Percentiles rank a stretch among this genome's conserved stretches.
Conservation (phyloP, 2,113 vertebrate species). For the Tetraodon nigroviridis region DNA sequence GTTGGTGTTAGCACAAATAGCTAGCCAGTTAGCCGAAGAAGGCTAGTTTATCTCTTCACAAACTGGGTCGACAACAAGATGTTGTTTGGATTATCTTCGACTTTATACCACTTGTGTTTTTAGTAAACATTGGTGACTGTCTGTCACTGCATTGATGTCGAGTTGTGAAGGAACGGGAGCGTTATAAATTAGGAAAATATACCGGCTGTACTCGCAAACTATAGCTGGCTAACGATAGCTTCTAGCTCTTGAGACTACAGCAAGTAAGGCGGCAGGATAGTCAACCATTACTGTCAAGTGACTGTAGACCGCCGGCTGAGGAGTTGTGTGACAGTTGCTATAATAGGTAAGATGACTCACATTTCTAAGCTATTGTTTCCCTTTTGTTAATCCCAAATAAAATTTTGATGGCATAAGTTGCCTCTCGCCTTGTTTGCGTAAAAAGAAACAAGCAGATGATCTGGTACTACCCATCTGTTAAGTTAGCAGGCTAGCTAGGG, state of each 20-base stretch:
- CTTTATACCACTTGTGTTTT: constrained; percentile 1
- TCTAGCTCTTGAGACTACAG: constrained; percentile 38
- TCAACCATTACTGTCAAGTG: constrained; percentile 51
- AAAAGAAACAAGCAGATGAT: constrained; percentile 20
- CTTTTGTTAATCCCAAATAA: neutral
- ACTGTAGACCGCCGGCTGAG: constrained; percentile 42
- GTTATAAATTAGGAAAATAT: constrained; percentile 41
- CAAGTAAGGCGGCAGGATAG: constrained; percentile 46
- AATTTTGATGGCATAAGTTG: neutral
- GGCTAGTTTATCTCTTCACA: constrained; percentile 48
- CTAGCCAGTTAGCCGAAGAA: constrained; percentile 57
- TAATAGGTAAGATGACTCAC: constrained; percentile 53
- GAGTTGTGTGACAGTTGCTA: constrained; percentile 40
- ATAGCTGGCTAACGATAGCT: constrained; percentile 54
- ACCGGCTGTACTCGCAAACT: constrained; percentile 64
- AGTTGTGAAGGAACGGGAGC: constrained; percentile 27
- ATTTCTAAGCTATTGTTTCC: neutral
- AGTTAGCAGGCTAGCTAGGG: constrained; percentile 53
- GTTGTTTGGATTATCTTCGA: constrained; percentile 4
- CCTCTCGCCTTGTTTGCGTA: constrained; percentile 22
- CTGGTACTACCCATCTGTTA: constrained; percentile 26
- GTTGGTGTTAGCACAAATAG: constrained; percentile 35
- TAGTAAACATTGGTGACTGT: neutral
- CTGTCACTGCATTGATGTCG: constrained; percentile 15
- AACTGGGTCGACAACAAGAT: constrained; percentile 37